Conservation (phyloP, 2,113 vertebrate species). For the Daboia siamensis region DNA sequence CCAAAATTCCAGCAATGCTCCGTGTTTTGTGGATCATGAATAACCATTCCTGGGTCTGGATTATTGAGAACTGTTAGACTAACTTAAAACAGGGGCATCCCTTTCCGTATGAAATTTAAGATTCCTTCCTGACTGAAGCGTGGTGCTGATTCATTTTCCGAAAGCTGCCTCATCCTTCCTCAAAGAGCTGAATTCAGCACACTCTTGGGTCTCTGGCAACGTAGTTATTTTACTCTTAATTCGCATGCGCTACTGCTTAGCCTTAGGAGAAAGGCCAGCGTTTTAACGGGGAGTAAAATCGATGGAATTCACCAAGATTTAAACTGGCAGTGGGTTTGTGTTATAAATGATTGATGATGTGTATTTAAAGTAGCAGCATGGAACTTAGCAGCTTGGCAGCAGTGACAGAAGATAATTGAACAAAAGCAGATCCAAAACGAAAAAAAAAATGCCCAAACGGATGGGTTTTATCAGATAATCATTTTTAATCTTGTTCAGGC, state of each 20-base stretch:
- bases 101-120: neutral
- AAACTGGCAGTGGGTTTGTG: neutral
- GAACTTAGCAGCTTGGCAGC: neutral
- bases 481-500: neutral
- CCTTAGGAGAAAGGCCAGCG: neutral
- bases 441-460: slow-evolving; percentile 30
- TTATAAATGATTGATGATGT: neutral
- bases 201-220: neutral
- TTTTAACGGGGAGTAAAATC: neutral
- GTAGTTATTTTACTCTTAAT: neutral
- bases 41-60: neutral
- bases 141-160: neutral
- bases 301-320: neutral
- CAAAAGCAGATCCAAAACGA: neutral
- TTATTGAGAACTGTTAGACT: neutral
- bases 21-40: neutral
- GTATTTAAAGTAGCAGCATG: neutral
- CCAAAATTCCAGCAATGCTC: neutral
- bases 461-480: neutral
- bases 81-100: neutral
- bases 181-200: neutral
- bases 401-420: neutral
- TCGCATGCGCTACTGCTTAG: neutral
- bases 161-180: neutral
- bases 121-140: neutral